Base-by-base conservation (phyloP, 2,888 invertebrate genomes). In the Caenorhabditis doughertyi region DNA sequence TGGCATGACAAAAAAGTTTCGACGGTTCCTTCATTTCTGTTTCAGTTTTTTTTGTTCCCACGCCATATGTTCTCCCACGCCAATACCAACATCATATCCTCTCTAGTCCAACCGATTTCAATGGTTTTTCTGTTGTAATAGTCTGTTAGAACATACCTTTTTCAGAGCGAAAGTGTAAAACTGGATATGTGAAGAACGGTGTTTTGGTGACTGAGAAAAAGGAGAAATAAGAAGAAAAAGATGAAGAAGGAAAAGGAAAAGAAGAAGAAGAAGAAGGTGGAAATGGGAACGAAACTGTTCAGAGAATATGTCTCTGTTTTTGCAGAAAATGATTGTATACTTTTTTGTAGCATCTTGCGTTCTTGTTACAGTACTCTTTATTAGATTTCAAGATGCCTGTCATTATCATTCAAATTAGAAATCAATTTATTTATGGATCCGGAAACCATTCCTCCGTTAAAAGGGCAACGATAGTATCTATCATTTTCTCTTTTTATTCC, bases 101-200 rank as follows among this genome's bases (percentile, higher is more conserved):
- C 44, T 47, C 44, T 4, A 18, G n/a, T 47, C 51, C 51, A 51
- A 51, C 25, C 51, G 16, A 25, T 7, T 51, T 51, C 25, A 23
- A 25, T 23, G 13, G 23, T 42, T 42, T 60, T 42, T 44, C 29
- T 29, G 47, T 13, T 64, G 64, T 49, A 60, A 60, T 39, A 60
- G 42, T 64, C 42, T 39, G 39, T 39, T 21, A 64, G 64, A 64
- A 39, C 51, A 39, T 53, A 39, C 67, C 27, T 67, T 53, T 56
- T 53, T 53, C 53, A 53, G 67, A 67, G n/a, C n/a, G 53, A 67
- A 67, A 67, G 68, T 67, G 53, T 53, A 64, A 64, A 64, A 64
- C 64, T 64, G 64, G 64, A 64, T 64, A 64, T 64, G 21, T 1
- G 55, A 56, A 56, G 56, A 56, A 56, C 56, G 56, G 56, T 56